Base-by-base conservation (phyloP, 1,140 invertebrate genomes). In the Episyrphus balteatus region DNA sequence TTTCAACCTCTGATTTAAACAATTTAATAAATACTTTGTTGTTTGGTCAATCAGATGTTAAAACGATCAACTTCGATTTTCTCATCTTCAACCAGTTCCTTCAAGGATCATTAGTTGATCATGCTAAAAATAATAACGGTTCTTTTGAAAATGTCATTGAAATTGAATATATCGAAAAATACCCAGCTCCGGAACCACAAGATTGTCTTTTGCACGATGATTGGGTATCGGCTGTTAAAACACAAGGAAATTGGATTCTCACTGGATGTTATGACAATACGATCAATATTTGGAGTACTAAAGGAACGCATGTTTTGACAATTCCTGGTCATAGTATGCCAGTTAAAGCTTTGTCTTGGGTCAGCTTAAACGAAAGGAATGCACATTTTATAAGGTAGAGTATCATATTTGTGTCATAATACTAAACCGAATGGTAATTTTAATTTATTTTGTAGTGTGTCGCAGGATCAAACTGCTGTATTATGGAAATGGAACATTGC, bases 241-340 rank as follows among this genome's bases (percentile, higher is more conserved):
- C 80, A 43, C 70, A 71, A 49, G 76, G 79, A 19, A 81, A 84
- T 71, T 93, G 86, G 83, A 89, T 96, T 51, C 61, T 97, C 10
- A 86, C 86, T 46, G 93, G 93, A n/a, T 89, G 89, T 70, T 98
- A 97, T 74, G 94, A 98, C 66, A 87, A 90, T 64, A 89, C 88
- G 34, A 60, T 97, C 14, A 86, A 92, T 55, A 76, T 98, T 46
- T 97, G 91, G 91, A 86, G 79, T 13, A 74, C 73, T 7, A 84
- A 86, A 72, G 91, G 92, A 13, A 83, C 87, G 56, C 84, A 90
- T 59, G 76, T 84, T 50, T 70, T 89, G 31, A 85, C 83, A 5
- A 85, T 93, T 54, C 82, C 87, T 40, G 90, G 88, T 3, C 94
- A 98, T 66, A 79, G 78, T 30, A 84, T 79, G 31, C 85, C 86